These are phyloP conservation scores for Apantesis nais DNA, from an alignment of 2,888 invertebrate genomes.

Conservation along the genomic window DNA sequence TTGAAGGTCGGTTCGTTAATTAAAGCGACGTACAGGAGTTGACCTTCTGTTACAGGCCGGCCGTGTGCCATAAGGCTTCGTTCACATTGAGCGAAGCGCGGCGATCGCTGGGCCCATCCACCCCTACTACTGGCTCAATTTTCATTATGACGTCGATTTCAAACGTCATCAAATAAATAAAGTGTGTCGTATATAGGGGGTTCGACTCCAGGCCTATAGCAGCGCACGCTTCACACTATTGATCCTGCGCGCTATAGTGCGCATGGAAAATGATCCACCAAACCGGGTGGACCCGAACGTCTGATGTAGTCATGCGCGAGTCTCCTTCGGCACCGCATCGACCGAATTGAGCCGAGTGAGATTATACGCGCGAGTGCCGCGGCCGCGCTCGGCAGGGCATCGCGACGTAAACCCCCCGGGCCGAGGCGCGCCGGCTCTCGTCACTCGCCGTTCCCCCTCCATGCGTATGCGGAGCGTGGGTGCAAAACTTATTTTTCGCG, in stretches of 20 bases:
- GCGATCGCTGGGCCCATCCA: slow-evolving; percentile 12
- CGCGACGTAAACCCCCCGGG: slow-evolving; percentile 60
- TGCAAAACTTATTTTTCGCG: slow-evolving; percentile 56
- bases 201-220: slow-evolving; percentile 57
- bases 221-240: slow-evolving; percentile 51
- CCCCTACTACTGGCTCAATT: slow-evolving; percentile 47
- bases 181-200: slow-evolving; percentile 58
- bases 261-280: slow-evolving; percentile 51
- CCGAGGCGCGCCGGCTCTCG: slow-evolving; percentile 33
- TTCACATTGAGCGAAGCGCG: slow-evolving; percentile 17
- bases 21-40: slow-evolving; percentile 14
- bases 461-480: slow-evolving; percentile 61
- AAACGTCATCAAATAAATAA: slow-evolving; percentile 72
- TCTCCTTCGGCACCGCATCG: slow-evolving; percentile 68
- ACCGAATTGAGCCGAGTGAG: slow-evolving; percentile 60
- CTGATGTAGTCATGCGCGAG: slow-evolving; percentile 74
- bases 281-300: slow-evolving; percentile 59
- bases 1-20: neutral
- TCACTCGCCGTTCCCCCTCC: slow-evolving; percentile 46
- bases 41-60: slow-evolving; percentile 20
- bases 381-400: slow-evolving; percentile 71
- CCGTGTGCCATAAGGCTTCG: slow-evolving; percentile 3
- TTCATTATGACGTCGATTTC: slow-evolving; percentile 65
- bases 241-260: slow-evolving; percentile 58
- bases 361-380: slow-evolving; percentile 79